Conservation (phyloP, 2,113 vertebrate species). For the Hypocryptadius cinnamomeus region DNA sequence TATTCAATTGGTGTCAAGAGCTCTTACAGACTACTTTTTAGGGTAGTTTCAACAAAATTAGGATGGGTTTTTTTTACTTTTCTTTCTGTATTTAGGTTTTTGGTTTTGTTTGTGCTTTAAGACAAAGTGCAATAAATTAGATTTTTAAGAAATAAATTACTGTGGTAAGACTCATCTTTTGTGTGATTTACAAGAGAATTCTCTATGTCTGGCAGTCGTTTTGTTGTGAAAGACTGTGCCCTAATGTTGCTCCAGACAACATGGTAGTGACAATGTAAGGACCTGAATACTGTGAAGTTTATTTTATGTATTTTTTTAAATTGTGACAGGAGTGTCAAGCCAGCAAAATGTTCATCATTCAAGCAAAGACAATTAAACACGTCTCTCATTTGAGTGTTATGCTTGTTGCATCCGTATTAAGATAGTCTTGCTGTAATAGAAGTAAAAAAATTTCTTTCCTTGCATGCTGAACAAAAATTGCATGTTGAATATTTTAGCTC, state of each 20-base stretch:
- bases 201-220: neutral
- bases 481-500: neutral
- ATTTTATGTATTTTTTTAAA: neutral
- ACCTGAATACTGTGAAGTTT: neutral
- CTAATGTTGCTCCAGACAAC: neutral
- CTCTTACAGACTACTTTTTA: conserved; percentile 23
- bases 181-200: neutral
- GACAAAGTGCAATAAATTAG: conserved; percentile 70
- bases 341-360: neutral
- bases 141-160: conserved; percentile 48
- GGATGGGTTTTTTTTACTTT: conserved; percentile 19
- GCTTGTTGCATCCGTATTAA: neutral
- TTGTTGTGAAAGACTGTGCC: neutral
- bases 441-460: neutral
- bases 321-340: neutral
- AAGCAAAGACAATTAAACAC: neutral
- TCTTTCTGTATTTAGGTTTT: conserved; percentile 42
- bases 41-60: conserved; percentile 30
- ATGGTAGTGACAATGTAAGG: neutral
- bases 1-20: conserved; percentile 14
- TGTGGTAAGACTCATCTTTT: conserved; percentile 11
- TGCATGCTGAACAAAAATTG: neutral
- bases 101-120: conserved; percentile 58
- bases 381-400: neutral
- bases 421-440: neutral